phyloP scores from a whole-genome alignment of 2,113 vertebrate species.

The Dissostichus mawsoni region DNA sequence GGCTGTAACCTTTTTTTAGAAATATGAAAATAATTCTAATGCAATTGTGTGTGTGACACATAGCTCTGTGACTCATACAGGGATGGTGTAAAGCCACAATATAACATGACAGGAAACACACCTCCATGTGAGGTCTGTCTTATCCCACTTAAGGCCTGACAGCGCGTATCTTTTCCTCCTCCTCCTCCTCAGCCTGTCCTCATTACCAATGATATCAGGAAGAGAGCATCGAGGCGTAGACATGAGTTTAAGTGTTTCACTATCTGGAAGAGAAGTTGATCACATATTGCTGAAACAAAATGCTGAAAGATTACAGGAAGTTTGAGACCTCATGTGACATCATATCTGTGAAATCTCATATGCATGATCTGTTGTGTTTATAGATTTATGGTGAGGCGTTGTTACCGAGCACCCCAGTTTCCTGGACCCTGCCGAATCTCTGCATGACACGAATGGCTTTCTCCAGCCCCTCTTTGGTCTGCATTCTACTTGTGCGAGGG shows the following conservation, averaged over 20 bases:
- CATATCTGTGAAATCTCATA: background rate
- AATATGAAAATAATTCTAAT: background rate
- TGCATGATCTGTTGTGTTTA: background rate
- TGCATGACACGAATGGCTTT: slow-evolving; percentile 89
- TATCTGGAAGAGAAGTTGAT: slow-evolving; percentile 77
- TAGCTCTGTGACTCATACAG: slow-evolving; percentile 21
- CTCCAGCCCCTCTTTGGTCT: slow-evolving; percentile 83
- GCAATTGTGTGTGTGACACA: background rate
- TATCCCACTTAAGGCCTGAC: slow-evolving; percentile 85
- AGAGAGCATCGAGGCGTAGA: slow-evolving; percentile 89
- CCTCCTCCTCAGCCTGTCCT: slow-evolving; percentile 81
- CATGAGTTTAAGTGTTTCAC: slow-evolving; percentile 85
- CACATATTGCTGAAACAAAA: slow-evolving; percentile 16
- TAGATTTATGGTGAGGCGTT: background rate
- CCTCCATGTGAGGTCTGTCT: slow-evolving; percentile 88
- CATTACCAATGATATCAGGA: slow-evolving; percentile 86
- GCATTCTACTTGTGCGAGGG: slow-evolving; percentile 84
- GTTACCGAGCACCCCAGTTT: slow-evolving; percentile 88
- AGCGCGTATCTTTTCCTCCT: slow-evolving; percentile 86
- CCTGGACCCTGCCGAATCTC: slow-evolving; percentile 86
- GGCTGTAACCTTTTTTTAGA: too few relatives aligned
- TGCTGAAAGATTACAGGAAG: slow-evolving; percentile 7
- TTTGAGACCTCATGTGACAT: background rate
- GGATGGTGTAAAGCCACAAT: background rate
- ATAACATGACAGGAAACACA: slow-evolving; percentile 57